Evolutionary conservation across 2,797 vertebrate genomes (phyloP), one percentile per base, ranked within the genome.

Genomic region (Orestias chungarensis): DNA sequence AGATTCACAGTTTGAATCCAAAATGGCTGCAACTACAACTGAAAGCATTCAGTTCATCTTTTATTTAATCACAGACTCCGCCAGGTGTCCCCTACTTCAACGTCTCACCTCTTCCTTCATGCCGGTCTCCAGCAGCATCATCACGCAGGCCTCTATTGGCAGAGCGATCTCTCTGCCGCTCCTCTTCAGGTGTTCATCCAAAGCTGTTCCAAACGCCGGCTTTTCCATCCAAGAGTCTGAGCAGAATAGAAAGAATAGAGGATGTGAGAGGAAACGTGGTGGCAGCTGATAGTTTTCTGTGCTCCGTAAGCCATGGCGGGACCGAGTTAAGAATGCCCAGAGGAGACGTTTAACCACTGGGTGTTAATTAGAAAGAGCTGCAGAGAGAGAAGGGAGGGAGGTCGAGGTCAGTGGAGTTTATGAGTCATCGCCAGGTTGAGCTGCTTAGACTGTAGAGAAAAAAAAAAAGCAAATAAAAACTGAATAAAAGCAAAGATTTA

Each of bases 221-320:
- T 99, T 99, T 89, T 99, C 98, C 0, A 93, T 96, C 97, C 98
- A 99, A 18, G 97, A 97, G 91, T 99, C 98, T 99, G 75, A 71
- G 82, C 54, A 69, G 64, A 84, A 40, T 82, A 73, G 25, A 15
- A 4, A 40, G 57, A 27, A 3, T 23, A 49, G 66, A 15, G 29
- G 6, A 27, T 44, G 27, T 55, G 35, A 49, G 46, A 12, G 62
- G 31, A 66, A 12, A 38, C 5, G 61, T 64, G 33, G 68, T 18
- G 62, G 47, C 55, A 7, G 5, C 38, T 44, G 38, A n/a, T n/a
- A n/a, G n/a, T n/a, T n/a, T n/a, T n/a, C n/a, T n/a, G n/a, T 47
- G 46, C 46, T 47, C 6, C 6, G 18, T 23, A n/a, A n/a, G n/a
- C n/a, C n/a, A n/a, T n/a, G n/a, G n/a, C n/a, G n/a, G n/a, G n/a